Conservation (phyloP, 2,888 invertebrate species). For the Mechanitis mazaeus region DNA sequence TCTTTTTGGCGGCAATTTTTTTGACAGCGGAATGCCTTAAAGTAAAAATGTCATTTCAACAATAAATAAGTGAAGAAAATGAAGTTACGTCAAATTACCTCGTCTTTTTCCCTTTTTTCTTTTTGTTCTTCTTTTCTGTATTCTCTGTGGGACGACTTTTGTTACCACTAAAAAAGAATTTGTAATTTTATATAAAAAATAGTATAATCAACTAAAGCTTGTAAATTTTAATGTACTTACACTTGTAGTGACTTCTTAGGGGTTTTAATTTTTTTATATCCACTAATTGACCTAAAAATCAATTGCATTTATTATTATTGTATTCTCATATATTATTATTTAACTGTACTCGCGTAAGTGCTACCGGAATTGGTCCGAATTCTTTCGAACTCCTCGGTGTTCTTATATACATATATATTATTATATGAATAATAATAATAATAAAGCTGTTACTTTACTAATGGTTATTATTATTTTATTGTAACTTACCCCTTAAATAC, state of each 20-base stretch:
- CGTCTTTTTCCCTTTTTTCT: constrained; percentile 18
- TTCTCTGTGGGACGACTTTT: constrained; percentile 7
- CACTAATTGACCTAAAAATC: constrained; percentile 24
- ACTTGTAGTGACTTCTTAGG: constrained; percentile 30
- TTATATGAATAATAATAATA: too few species aligned
- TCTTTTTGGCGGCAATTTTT: constrained; percentile 39
- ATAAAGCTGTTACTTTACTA: too few species aligned
- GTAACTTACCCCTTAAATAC: constrained; percentile 24
- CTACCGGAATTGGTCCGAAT: too few species aligned
- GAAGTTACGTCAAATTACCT: constrained; percentile 21
- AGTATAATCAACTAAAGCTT: background rate
- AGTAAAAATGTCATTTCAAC: constrained; percentile 13
- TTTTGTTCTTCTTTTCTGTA: background rate
- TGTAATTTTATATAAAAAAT: too few species aligned
- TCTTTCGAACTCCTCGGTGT: too few species aligned
- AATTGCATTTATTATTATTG: background rate
- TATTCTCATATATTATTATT: too few species aligned
- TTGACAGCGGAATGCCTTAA: constrained; percentile 34
- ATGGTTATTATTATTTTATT: too few species aligned
- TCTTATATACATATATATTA: too few species aligned
- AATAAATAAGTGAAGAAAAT: background rate
- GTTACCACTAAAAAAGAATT: constrained; percentile 15
- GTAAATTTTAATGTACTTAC: constrained; percentile 28
- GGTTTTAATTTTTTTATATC: constrained; percentile 22
- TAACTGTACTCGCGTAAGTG: too few species aligned